phyloP scores from a whole-genome alignment of 2,113 vertebrate genomes.

The Loxodonta africana region DNA sequence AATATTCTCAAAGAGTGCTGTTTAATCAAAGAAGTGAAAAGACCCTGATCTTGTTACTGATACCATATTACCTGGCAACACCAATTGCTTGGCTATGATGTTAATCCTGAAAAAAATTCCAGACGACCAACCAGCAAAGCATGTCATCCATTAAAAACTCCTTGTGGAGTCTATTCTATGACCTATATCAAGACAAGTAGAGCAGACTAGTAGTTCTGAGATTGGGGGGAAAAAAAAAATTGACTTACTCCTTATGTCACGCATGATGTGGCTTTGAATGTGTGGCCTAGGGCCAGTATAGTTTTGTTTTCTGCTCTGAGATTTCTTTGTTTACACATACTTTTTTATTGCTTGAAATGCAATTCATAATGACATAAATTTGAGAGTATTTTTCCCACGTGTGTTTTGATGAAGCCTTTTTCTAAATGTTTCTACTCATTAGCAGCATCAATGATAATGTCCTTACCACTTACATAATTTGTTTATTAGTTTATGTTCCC shows the following conservation, averaged over 20 bases:
- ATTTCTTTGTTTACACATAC: conserved; percentile 36
- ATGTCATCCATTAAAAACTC: background rate
- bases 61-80: background rate
- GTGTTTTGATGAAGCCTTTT: conserved; percentile 3
- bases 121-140: background rate
- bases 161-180: background rate
- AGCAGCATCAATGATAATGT: background rate
- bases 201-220: background rate
- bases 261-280: background rate
- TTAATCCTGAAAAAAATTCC: conserved; percentile 23
- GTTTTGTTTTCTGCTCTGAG: conserved; percentile 28
- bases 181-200: background rate
- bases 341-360: background rate
- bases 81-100: background rate
- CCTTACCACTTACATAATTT: background rate
- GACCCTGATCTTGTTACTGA: background rate
- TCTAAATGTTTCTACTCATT: background rate
- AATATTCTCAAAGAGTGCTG: background rate
- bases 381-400: background rate
- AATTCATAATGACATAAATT: conserved; percentile 24
- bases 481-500: conserved; percentile 60
- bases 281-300: background rate
- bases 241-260: background rate
- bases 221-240: background rate
- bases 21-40: conserved; percentile 19